Base-by-base conservation (phyloP, 1,140 invertebrate species). In the Neodiprion lecontei region DNA sequence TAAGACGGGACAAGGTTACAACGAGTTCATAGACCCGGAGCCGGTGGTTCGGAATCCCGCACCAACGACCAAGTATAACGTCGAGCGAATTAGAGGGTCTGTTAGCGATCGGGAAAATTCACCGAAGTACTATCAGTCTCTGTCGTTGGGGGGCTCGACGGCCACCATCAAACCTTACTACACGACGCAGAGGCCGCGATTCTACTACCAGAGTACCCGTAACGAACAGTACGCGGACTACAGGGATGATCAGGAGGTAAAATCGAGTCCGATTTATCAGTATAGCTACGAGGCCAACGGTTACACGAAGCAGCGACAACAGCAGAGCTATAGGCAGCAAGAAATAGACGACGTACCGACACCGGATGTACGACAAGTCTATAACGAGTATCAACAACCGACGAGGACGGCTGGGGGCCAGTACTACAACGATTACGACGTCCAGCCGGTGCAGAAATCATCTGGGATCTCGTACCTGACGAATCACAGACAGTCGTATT, bases 191-290 rank as follows among this genome's bases (percentile, higher is more conserved):
- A 84, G 87, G 72, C 89, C 89, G 1, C 90, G 88, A 70, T 69
- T 83, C 9, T 87, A 89, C 72, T 85, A 82, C 61, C 68, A 78
- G 72, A 75, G 83, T 75, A 77, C 76, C 23, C 72, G 74, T n/a
- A 73, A 75, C 0, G 69, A 69, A 48, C 71, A 80, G 0, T 79
- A 75, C 23, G 76, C 72, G n/a, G 76, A 81, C 12, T 79, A 80
- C 49, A 61, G 78, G 21, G 67, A 80, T 21, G 53, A 61, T 4
- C 77, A 81, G 3, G 81, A 78, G 2, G 50, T 69, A 48, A 89
- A 88, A 74, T 78, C 90, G 4, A 91, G 90, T 80, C 89, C 91
- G 1, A 88, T 91, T 9, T 92, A 91, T 78, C 91, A 91, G 76
- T 91, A 90, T 79, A 91, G 89, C 77, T 91, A 91, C 76, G 88